Conservation (phyloP, 2,888 invertebrate species). For the Rhagonycha fulva region DNA sequence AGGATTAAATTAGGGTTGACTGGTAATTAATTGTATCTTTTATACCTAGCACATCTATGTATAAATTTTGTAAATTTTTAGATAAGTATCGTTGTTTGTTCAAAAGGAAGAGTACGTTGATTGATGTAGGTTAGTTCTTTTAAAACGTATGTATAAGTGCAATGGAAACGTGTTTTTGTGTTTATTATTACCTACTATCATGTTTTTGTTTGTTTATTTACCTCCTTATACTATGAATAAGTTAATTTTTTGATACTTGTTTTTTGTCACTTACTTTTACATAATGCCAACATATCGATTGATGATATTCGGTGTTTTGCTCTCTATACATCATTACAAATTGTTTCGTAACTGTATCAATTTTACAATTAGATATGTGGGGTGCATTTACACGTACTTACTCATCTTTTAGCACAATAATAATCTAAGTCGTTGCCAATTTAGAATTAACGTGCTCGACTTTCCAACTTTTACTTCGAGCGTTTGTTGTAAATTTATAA, state of each 20-base stretch:
- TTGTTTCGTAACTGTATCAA: constrained; percentile 12
- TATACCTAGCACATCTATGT: constrained; percentile 19
- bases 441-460: constrained; percentile 14
- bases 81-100: background rate
- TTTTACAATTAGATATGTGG: constrained; percentile 9
- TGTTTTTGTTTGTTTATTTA: constrained; percentile 36
- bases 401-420: constrained; percentile 16
- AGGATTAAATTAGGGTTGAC: constrained; percentile 26
- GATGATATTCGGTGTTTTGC: constrained; percentile 47
- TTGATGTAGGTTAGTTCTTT: constrained; percentile 20
- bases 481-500: background rate
- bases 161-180: constrained; percentile 45
- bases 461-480: background rate
- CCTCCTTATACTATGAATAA: constrained; percentile 23
- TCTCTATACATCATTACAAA: constrained; percentile 18
- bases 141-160: constrained; percentile 47
- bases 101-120: constrained; percentile 7
- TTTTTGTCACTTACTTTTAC: constrained; percentile 40
- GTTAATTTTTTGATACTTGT: constrained; percentile 49
- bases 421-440: constrained; percentile 29
- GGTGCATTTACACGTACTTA: constrained; percentile 26
- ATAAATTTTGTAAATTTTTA: constrained; percentile 21
- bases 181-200: constrained; percentile 38
- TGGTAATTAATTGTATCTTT: constrained; percentile 19
- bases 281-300: constrained; percentile 51